phyloP scores from a whole-genome alignment of 2,113 vertebrate genomes.

The Genyomyrus donnyi region DNA sequence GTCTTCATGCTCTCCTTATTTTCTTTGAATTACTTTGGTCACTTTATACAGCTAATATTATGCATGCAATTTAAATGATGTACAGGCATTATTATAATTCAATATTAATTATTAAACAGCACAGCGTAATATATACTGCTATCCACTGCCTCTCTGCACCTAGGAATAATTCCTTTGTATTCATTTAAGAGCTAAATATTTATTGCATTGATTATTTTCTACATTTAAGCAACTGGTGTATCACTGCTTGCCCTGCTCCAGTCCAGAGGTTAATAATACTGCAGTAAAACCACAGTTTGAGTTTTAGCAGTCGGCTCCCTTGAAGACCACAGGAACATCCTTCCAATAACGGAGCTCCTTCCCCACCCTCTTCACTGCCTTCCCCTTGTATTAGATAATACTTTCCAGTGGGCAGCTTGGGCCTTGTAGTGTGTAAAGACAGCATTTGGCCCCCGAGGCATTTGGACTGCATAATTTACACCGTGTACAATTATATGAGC shows the following conservation, averaged over 20 bases:
- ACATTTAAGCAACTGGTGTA: background rate
- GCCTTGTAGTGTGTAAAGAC: background rate
- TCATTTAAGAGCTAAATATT: background rate
- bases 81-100: background rate
- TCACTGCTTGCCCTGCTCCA: background rate
- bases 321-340: background rate
- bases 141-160: background rate
- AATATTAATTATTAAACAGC: background rate
- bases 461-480: background rate
- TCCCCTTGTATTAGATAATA: background rate
- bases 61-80: background rate
- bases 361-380: background rate
- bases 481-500: background rate
- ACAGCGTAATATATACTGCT: background rate
- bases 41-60: background rate
- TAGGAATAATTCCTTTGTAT: background rate
- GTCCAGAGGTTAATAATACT: background rate
- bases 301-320: background rate
- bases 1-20: background rate
- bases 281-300: background rate
- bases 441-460: background rate
- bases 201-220: background rate
- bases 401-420: background rate
- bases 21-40: background rate
- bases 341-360: background rate